A percentile compares a stretch with the other conserved stretches of the same genome.
Evolutionary conservation across 2,113 vertebrate genomes (phyloP).

Genomic region (Lepus americanus): DNA sequence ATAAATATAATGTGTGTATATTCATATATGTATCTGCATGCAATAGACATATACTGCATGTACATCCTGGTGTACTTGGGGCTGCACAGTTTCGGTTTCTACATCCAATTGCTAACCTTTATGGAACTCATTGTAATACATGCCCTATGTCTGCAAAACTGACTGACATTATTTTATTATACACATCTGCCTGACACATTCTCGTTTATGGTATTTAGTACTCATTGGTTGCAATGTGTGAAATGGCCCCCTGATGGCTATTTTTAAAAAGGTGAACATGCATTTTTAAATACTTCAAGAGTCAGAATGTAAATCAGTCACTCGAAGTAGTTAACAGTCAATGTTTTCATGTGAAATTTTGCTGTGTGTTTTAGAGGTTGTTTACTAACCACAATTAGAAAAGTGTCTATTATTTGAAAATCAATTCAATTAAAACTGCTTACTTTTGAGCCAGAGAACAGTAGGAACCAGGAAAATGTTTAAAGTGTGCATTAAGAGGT

Average conservation of each 20-base stretch:
- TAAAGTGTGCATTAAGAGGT: neutral
- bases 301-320: slow-evolving; percentile 55
- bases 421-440: neutral
- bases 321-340: neutral
- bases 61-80: neutral
- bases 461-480: slow-evolving; percentile 5
- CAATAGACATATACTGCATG: neutral
- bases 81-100: slow-evolving; percentile 1
- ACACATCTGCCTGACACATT: slow-evolving; percentile 18
- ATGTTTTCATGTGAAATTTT: slow-evolving; percentile 53
- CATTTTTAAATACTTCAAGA: slow-evolving; percentile 54
- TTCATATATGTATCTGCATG: neutral
- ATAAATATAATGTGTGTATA: neutral
- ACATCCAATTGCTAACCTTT: neutral
- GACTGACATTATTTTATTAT: slow-evolving; percentile 26
- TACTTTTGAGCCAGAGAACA: slow-evolving; percentile 5
- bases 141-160: neutral
- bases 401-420: slow-evolving; percentile 53
- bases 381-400: slow-evolving; percentile 51
- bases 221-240: neutral
- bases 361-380: neutral
- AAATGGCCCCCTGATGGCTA: neutral
- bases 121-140: neutral
- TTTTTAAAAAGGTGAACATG: slow-evolving; percentile 36
- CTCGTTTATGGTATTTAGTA: slow-evolving; percentile 54